Conservation (phyloP, 2,113 vertebrate genomes). For the Acinonyx jubatus region DNA sequence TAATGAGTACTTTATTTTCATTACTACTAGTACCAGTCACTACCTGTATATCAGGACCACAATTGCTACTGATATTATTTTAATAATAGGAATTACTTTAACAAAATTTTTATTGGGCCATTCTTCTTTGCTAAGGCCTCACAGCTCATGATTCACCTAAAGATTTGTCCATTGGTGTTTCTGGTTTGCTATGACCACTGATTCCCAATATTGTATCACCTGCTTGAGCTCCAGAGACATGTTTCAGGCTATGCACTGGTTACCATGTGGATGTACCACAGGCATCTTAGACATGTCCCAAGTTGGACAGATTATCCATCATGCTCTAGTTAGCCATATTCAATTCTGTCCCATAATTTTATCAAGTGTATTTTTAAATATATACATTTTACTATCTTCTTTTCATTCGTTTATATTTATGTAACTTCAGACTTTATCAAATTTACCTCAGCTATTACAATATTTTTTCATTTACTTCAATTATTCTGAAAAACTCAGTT, state of each 20-base stretch:
- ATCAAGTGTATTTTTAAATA: not conserved
- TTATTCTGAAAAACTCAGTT: not conserved
- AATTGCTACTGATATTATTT: not conserved
- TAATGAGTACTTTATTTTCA: not conserved
- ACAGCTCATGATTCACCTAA: not conserved
- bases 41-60: not conserved
- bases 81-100: not conserved
- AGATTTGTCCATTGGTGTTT: not conserved
- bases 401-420: not conserved
- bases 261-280: not conserved
- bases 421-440: not conserved
- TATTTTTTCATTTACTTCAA: not conserved
- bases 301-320: no score
- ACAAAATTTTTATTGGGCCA: not conserved
- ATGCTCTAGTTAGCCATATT: not conserved
- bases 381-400: not conserved
- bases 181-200: not conserved
- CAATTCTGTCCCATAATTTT: not conserved
- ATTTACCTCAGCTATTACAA: not conserved
- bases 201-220: not conserved
- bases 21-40: not conserved
- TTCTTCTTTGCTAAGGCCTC: not conserved
- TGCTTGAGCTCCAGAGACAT: not conserved
- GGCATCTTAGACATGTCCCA: not conserved
- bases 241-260: not conserved